Evolutionary conservation across 2,888 invertebrate genomes (phyloP).

Genomic region (Idaea biselata): DNA sequence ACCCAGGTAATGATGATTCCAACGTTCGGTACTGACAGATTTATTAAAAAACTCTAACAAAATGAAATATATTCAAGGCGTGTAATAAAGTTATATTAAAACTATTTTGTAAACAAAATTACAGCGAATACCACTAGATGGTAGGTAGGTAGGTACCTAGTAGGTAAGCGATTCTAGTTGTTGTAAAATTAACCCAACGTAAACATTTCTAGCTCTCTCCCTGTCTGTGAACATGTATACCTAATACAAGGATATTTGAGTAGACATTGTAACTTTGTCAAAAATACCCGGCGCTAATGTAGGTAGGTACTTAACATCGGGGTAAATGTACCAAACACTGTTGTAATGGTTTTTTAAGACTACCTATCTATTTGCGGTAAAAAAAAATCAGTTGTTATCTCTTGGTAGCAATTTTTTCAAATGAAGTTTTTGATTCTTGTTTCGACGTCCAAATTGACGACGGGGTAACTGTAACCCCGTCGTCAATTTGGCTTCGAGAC

Average conservation of each 20-base stretch:
- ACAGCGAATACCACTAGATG: not conserved
- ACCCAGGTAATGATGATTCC: not conserved
- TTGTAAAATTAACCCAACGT: conserved; percentile 1
- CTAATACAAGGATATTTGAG: not conserved
- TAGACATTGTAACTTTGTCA: too few species aligned
- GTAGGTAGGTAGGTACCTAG: not conserved
- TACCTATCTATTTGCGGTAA: too few species aligned
- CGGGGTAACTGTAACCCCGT: too few species aligned
- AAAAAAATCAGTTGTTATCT: too few species aligned
- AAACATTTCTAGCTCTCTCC: not conserved
- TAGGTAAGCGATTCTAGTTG: not conserved
- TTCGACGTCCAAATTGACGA: too few species aligned
- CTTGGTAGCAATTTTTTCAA: too few species aligned
- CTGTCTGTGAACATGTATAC: not conserved
- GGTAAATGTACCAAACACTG: too few species aligned
- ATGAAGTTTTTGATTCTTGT: too few species aligned
- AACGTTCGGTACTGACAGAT: not conserved
- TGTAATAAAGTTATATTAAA: not conserved
- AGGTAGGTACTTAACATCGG: too few species aligned
- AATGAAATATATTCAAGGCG: not conserved
- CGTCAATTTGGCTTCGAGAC: too few species aligned
- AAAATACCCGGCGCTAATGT: too few species aligned
- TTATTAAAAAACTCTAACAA: not conserved
- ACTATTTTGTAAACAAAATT: not conserved
- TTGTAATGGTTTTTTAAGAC: too few species aligned